Conservation (phyloP, 2,113 vertebrate species). For the Grallaria varia region DNA sequence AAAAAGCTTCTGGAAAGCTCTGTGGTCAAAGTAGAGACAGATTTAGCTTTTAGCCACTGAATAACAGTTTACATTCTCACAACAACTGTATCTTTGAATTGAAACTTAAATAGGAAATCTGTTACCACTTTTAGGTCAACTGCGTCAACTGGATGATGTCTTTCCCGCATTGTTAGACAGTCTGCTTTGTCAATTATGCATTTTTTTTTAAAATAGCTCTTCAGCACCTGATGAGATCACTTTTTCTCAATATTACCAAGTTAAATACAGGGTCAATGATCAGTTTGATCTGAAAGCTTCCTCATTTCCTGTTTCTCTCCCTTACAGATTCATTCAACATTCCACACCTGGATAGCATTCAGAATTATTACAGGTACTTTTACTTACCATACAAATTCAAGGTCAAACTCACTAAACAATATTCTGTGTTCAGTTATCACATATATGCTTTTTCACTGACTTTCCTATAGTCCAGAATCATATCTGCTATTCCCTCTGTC, state of each 20-base stretch:
- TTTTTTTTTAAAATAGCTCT: neutral
- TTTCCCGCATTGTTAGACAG: neutral
- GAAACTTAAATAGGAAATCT: neutral
- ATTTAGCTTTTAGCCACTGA: neutral
- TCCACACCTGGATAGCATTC: constrained; percentile 84
- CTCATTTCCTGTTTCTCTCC: constrained; percentile 25
- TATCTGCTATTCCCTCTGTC: neutral
- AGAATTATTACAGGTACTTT: constrained; percentile 94
- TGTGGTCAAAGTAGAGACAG: neutral
- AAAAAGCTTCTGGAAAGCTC: neutral
- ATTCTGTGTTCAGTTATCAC: neutral
- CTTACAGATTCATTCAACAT: constrained; percentile 93
- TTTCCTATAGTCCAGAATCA: neutral
- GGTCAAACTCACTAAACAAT: neutral
- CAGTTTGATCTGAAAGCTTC: neutral
- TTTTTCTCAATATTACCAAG: neutral
- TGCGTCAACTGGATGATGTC: neutral
- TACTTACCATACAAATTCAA: neutral
- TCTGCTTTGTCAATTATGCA: neutral
- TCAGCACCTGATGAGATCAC: neutral
- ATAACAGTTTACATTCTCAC: neutral
- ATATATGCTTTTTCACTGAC: neutral
- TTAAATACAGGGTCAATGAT: neutral
- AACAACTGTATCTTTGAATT: neutral
- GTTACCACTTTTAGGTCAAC: neutral